Evolutionary conservation across 2,113 vertebrate genomes (phyloP), one percentile per base, ranked within the genome.

Genomic region (Chloropsis hardwickii): DNA sequence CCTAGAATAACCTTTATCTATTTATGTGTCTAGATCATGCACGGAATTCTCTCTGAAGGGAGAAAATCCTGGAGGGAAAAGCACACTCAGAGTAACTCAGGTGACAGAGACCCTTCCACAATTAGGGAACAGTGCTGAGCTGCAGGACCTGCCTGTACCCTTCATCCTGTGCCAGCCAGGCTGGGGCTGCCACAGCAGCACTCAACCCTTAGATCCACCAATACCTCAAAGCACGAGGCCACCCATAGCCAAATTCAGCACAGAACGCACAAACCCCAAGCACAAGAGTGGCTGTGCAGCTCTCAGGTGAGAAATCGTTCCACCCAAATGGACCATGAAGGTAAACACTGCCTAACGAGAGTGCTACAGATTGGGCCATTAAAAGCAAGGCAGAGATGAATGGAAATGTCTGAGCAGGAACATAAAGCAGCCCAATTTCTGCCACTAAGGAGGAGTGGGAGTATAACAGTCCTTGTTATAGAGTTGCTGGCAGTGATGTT

Each of bases 301-400:
- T 87, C 96, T 97, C 97, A 97, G 96, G 94, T 94, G 89, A 97
- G 95, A 95, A 96, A 96, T 71, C 94, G 77, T 95, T 94, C 80
- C 88, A 86, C 92, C 95, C 91, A 96, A 96, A 78, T 88, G 92
- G 95, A 96, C 81, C 88, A 81, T 84, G 70, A 65, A 76, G 12
- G 69, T 81, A 97, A 97, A 94, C 78, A 87, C 67, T 91, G 82
- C 20, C 33, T 89, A 94, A 96, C 21, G n/a, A 92, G 90, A 82
- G 84, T 27, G 1, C 27, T 80, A 91, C 88, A 93, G 92, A 92
- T 70, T 88, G 80, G 87, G 83, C 88, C 96, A 94, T 84, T 94
- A 94, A 97, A 97, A 91, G 87, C 92, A 67, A 71, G 94, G 93
- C 87, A 83, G 95, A 97, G 96, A 94, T 90, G 86, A 92, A 90